phyloP scores from a whole-genome alignment of 2,888 invertebrate genomes.

The Agelastica alni region DNA sequence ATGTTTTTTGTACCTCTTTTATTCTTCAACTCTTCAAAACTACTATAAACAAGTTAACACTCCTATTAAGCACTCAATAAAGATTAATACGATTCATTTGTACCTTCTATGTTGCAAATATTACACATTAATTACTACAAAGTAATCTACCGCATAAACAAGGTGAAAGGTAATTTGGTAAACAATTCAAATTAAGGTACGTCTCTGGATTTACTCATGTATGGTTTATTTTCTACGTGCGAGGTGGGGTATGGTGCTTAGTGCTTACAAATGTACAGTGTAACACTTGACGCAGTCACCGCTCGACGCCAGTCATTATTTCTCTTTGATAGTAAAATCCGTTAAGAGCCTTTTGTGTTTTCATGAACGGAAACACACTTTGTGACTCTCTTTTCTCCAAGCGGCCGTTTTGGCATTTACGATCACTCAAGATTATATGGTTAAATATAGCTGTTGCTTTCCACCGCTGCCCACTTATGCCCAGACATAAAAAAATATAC shows the following conservation, averaged over 20 bases:
- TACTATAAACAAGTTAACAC: no score
- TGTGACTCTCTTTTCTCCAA: slow-evolving; percentile 11
- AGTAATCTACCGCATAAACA: no score
- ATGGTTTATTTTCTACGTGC: not conserved
- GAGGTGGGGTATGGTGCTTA: not conserved
- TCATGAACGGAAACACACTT: slow-evolving; percentile 28
- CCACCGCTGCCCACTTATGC: slow-evolving; percentile 1
- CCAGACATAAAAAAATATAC: slow-evolving; percentile 6
- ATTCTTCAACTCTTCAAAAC: no score
- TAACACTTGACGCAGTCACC: slow-evolving; percentile 21
- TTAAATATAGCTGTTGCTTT: slow-evolving; percentile 13
- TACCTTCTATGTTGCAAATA: no score
- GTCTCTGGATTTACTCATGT: not conserved
- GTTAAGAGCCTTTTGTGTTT: slow-evolving; percentile 29
- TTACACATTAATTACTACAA: no score
- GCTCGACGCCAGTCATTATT: slow-evolving; percentile 24
- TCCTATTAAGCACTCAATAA: no score
- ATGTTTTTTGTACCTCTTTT: no score
- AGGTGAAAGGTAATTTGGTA: no score
- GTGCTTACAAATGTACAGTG: slow-evolving; percentile 24
- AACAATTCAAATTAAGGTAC: no score
- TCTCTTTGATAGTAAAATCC: slow-evolving; percentile 26
- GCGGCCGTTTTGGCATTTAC: slow-evolving; percentile 22
- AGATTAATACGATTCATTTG: no score
- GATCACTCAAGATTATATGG: slow-evolving; percentile 27